Base-by-base conservation (phyloP, 1,140 invertebrate genomes). In the Pentalonia nigronervosa region DNA sequence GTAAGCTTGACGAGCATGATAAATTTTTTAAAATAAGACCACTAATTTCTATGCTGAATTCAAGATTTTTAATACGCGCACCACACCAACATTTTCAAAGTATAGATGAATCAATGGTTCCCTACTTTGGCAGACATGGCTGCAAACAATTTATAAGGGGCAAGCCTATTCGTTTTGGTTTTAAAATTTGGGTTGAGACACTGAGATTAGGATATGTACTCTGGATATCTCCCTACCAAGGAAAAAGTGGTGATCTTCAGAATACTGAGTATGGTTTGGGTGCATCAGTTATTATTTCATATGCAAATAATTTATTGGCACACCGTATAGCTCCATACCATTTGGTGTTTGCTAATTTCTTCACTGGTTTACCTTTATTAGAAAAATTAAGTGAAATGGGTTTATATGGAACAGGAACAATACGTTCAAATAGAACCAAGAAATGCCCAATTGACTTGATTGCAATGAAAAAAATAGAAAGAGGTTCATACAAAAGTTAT, bases 51-150 rank as follows among this genome's bases (percentile, higher is more conserved):
- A 48, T 87, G 34, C 94, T 95, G 21, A 95, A 96, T 95, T 94
- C 95, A 94, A 95, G 94, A 94, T 95, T 94, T 94, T 94, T 95
- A 92, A 94, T 95, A 94, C 95, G 91, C 94, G 95, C 94, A 95
- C 95, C 94, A 94, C 95, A 94, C 94, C 94, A 93, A 94, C 95
- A 94, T 93, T 86, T 94, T 48, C 41, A 87, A 30, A 47, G 84
- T 47, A 95, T 96, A 94, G 95, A 96, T 95, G 96, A 96, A 94
- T 94, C 95, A 94, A 96, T 96, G 95, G 95, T 96, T 76, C 95
- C 95, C 90, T 96, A 96, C 94, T 96, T 95, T 95, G 96, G 95
- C 90, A 94, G 94, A 94, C 95, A 96, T 94, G n/a, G 48, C 14
- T 48, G 48, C 41, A 96, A 96, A 94, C n/a, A n/a, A n/a, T n/a